A percentile compares a stretch with the other conserved stretches of the same genome.
Conservation (phyloP, 2,113 vertebrate species). For the Vombatus ursinus region DNA sequence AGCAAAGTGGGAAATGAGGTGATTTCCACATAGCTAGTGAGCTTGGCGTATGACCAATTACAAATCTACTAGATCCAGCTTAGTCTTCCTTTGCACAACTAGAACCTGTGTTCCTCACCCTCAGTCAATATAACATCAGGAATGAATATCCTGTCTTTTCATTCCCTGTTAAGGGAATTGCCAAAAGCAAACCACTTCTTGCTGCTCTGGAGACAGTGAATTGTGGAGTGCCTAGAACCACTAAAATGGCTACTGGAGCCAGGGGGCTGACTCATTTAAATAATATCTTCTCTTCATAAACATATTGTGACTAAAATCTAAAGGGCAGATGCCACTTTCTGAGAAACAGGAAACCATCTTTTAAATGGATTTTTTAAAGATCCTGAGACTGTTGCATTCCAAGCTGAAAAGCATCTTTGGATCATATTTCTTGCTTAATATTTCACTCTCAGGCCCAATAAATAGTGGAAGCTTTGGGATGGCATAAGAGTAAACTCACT, state of each 20-base stretch:
- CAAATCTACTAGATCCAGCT: background rate
- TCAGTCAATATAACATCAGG: background rate
- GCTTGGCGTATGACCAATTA: background rate
- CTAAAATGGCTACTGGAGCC: background rate
- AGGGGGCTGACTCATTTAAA: constrained; percentile 13
- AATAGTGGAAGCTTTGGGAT: constrained; percentile 5
- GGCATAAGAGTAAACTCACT: background rate
- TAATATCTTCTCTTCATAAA: constrained; percentile 42
- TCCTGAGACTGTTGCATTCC: constrained; percentile 5
- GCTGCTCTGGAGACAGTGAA: background rate
- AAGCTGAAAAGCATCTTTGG: background rate
- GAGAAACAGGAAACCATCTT: constrained; percentile 56
- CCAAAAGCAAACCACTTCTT: background rate
- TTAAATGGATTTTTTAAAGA: background rate
- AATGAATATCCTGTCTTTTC: background rate
- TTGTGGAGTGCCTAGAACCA: background rate
- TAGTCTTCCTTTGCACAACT: background rate
- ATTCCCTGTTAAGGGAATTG: background rate
- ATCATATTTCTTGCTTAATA: background rate
- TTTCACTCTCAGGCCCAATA: background rate
- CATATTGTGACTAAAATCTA: constrained; percentile 1
- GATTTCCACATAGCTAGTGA: background rate
- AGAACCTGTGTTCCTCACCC: background rate
- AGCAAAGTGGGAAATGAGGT: background rate
- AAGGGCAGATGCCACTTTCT: constrained; percentile 15